Conservation (phyloP, 1,140 invertebrate genomes). For the Drosophila ogumai region DNA sequence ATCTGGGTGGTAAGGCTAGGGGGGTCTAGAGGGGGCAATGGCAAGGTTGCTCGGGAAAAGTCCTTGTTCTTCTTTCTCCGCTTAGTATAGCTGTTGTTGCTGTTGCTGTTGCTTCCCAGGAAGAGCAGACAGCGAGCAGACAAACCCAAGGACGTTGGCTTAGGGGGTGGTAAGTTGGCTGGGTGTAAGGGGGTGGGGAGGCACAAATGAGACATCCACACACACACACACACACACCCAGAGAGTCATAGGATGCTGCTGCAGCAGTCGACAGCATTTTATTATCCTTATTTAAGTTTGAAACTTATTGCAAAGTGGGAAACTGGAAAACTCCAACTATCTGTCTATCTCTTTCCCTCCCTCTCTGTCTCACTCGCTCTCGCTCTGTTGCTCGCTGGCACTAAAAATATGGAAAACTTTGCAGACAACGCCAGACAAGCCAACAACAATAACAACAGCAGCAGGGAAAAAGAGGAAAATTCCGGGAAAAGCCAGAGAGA, state of each 20-base stretch:
- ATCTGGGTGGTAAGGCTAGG: not conserved
- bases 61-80: slow-evolving; percentile 35
- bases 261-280: slow-evolving; percentile 78
- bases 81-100: slow-evolving; percentile 2
- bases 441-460: slow-evolving; percentile 45
- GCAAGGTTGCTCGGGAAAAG: slow-evolving; percentile 48
- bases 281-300: slow-evolving; percentile 84
- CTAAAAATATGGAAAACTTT: slow-evolving; percentile 84
- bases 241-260: slow-evolving; percentile 44
- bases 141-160: slow-evolving; percentile 53
- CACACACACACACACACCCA: slow-evolving; percentile 15
- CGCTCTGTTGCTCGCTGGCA: slow-evolving; percentile 46
- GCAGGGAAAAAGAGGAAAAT: slow-evolving; percentile 35
- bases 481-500: not conserved
- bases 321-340: slow-evolving; percentile 72
- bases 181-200: slow-evolving; percentile 11
- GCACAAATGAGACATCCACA: slow-evolving; percentile 52
- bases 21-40: slow-evolving; percentile 2
- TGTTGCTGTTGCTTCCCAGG: slow-evolving; percentile 36
- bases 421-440: slow-evolving; percentile 76
- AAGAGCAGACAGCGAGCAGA: slow-evolving; percentile 73
- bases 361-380: slow-evolving; percentile 9
- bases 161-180: slow-evolving; percentile 17
- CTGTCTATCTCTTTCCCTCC: slow-evolving; percentile 16
- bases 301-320: slow-evolving; percentile 84